These are phyloP conservation scores for Alfaro cultratus DNA, from an alignment of 2,797 vertebrate species.

Conservation along the genomic window DNA sequence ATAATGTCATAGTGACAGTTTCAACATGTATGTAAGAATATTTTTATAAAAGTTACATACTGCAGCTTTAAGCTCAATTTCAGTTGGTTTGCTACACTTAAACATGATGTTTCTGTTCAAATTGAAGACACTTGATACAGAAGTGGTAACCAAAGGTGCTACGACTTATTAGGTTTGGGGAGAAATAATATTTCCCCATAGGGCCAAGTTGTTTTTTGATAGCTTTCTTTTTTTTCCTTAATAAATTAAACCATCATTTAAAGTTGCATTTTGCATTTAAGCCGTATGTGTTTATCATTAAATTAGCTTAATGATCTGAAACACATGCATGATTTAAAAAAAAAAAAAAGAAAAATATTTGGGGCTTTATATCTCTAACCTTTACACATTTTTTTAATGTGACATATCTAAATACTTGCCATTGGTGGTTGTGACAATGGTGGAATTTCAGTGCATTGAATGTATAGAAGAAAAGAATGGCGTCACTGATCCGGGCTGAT, in stretches of 20 bases:
- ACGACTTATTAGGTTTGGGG: background rate
- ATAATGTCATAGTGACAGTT: no score
- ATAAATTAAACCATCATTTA: background rate
- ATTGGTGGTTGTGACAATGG: background rate
- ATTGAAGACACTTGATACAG: background rate
- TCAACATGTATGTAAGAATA: no score
- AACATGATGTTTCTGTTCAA: background rate
- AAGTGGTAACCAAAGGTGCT: background rate
- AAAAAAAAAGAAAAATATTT: background rate
- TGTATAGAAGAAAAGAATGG: background rate
- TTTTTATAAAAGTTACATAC: no score
- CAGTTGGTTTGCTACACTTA: background rate
- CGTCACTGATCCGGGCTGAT: background rate
- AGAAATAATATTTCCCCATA: background rate
- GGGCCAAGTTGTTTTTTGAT: background rate
- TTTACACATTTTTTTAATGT: background rate
- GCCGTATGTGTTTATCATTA: background rate
- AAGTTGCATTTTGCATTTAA: background rate
- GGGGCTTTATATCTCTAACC: background rate
- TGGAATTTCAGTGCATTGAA: background rate
- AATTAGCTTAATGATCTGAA: background rate
- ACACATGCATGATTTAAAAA: no score
- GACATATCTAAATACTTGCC: background rate
- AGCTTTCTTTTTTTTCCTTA: background rate
- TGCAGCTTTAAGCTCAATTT: background rate